Conservation (phyloP, 2,888 invertebrate species). For the Limnephilus auricula region DNA sequence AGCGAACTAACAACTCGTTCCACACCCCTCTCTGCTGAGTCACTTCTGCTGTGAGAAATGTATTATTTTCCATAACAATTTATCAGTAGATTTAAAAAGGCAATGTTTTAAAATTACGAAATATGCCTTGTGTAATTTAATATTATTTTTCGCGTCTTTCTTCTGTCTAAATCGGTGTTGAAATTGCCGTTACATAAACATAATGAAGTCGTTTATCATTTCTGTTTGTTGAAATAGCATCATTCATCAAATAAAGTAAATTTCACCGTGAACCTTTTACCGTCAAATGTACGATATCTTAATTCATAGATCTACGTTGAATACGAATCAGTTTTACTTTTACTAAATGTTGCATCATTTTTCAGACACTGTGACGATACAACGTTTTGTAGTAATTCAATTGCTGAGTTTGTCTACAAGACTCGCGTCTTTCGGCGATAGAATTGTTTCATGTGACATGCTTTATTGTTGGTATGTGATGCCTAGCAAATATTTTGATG, state of each 20-base stretch:
- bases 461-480: not conserved
- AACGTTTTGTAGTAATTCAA: not conserved
- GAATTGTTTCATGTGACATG: not conserved
- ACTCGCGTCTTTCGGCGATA: not conserved
- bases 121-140: not conserved
- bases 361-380: not conserved
- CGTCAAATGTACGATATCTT: slow-evolving; percentile 2
- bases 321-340: not conserved
- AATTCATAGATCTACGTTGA: slow-evolving; percentile 2
- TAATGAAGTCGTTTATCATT: slow-evolving; percentile 7
- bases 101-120: slow-evolving; percentile 18
- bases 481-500: not conserved
- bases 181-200: not conserved
- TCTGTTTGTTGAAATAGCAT: slow-evolving; percentile 13
- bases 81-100: slow-evolving; percentile 31
- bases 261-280: not conserved
- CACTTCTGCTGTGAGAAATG: slow-evolving; percentile 43
- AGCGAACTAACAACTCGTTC: not conserved
- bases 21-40: slow-evolving; percentile 37
- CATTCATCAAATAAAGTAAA: not conserved
- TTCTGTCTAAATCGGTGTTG: slow-evolving; percentile 17
- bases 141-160: slow-evolving; percentile 6
- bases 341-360: not conserved
- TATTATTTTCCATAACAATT: slow-evolving; percentile 36
- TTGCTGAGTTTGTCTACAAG: not conserved